Conservation (phyloP, 1,140 invertebrate genomes). For the Drosophila pachea region DNA sequence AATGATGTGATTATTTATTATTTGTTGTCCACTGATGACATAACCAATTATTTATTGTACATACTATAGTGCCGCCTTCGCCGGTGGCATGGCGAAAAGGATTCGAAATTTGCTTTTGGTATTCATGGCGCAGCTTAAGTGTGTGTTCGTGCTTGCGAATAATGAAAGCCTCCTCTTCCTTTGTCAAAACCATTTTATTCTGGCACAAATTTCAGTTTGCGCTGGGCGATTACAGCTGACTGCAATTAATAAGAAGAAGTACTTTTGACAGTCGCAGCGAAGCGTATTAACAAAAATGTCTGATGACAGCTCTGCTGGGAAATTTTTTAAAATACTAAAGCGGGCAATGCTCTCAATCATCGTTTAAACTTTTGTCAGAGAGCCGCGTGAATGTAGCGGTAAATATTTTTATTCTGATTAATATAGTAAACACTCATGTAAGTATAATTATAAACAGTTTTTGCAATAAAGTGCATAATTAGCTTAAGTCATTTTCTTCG, state of each 20-base stretch:
- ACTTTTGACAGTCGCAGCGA: conserved; percentile 22
- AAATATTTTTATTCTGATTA: too few relatives aligned
- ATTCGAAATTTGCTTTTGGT: conserved; percentile 84
- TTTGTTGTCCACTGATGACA: conserved; percentile 64
- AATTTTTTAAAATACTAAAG: conserved; percentile 1
- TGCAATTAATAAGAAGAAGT: conserved; percentile 22
- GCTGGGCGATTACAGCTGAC: conserved; percentile 49
- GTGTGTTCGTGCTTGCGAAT: conserved; percentile 71
- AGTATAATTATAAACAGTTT: conserved; percentile 3
- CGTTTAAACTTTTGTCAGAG: conserved; percentile 18
- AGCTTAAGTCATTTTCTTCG: conserved; percentile 18
- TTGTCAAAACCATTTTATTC: conserved; percentile 55
- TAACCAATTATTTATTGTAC: conserved; percentile 70
- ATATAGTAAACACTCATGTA: background rate
- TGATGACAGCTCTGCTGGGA: conserved; percentile 8
- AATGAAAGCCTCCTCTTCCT: conserved; percentile 61
- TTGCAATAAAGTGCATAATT: background rate
- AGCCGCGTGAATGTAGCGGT: too few relatives aligned
- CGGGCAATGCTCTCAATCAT: conserved; percentile 31
- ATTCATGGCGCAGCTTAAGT: conserved; percentile 80
- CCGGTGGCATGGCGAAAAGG: conserved; percentile 81
- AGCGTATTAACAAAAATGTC: background rate
- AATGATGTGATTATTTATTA: conserved; percentile 30
- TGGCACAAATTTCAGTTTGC: conserved; percentile 28
- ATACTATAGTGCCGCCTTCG: conserved; percentile 82